Evolutionary conservation across 1,140 invertebrate species (phyloP).

Genomic region (Cotesia vestalis): DNA sequence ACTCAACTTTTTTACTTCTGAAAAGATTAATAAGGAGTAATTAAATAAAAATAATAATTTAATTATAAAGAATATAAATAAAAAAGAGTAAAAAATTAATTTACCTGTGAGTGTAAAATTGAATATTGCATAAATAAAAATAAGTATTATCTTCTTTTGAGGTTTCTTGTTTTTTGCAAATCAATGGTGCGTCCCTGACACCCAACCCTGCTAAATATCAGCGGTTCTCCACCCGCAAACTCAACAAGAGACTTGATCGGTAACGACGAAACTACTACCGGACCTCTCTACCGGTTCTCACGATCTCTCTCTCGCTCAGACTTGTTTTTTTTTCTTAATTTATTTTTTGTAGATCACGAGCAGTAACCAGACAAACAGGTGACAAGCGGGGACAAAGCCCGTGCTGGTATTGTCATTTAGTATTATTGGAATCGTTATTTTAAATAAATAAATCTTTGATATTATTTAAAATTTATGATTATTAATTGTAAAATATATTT

Average conservation of each 20-base stretch:
- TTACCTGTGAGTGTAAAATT: too few species aligned
- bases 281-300: conserved; percentile 38
- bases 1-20: too few species aligned
- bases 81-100: too few species aligned
- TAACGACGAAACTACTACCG: conserved; percentile 36
- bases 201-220: conserved; percentile 33
- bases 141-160: not conserved
- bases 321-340: conserved; percentile 23
- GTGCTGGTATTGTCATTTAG: conserved; percentile 26
- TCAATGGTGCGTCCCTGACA: conserved; percentile 2
- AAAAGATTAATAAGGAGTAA: too few species aligned
- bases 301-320: conserved; percentile 32
- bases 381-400: conserved; percentile 34
- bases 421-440: conserved; percentile 25
- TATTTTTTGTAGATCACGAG: conserved; percentile 32
- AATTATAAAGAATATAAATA: too few species aligned
- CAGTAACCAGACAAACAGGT: conserved; percentile 35
- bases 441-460: not conserved
- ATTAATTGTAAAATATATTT: not conserved
- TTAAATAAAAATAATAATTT: too few species aligned
- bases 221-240: conserved; percentile 36
- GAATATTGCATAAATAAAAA: too few species aligned
- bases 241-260: conserved; percentile 21
- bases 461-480: not conserved
- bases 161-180: conserved; percentile 1